Evolutionary conservation across 2,797 vertebrate species (phyloP).

Genomic region (Pseudomugil gertrudae): DNA sequence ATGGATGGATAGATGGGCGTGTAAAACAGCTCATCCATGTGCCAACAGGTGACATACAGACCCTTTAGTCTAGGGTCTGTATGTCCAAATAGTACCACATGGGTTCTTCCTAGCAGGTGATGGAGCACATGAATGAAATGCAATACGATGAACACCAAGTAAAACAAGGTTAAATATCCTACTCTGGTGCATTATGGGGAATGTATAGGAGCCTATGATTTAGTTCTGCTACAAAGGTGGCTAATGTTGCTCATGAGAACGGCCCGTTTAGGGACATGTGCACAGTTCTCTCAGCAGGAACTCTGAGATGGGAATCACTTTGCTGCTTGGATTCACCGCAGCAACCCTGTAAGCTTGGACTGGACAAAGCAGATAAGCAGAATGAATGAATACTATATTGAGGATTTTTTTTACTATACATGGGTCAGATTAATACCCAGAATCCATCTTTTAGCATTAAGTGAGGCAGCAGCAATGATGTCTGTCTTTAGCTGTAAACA

Average conservation of each 20-base stretch:
- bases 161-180: no score
- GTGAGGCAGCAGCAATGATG: constrained; percentile 12
- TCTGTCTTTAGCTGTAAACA: constrained; percentile 29
- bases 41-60: background rate
- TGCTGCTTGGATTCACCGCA: no score
- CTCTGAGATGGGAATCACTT: constrained; percentile 21
- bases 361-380: no score
- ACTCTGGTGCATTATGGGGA: background rate
- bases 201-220: background rate
- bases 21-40: background rate
- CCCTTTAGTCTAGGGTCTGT: no score
- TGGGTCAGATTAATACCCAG: constrained; percentile 8
- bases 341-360: no score
- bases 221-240: no score
- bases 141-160: no score
- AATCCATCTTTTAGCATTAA: constrained; percentile 9
- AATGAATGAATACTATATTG: background rate
- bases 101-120: no score
- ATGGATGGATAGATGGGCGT: no score
- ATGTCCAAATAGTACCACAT: no score
- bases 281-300: constrained; percentile 4
- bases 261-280: background rate
- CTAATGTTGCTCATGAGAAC: background rate
- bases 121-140: no score
- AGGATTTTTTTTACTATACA: background rate